Conservation (phyloP, 2,113 vertebrate genomes). For the Panthera uncia region DNA sequence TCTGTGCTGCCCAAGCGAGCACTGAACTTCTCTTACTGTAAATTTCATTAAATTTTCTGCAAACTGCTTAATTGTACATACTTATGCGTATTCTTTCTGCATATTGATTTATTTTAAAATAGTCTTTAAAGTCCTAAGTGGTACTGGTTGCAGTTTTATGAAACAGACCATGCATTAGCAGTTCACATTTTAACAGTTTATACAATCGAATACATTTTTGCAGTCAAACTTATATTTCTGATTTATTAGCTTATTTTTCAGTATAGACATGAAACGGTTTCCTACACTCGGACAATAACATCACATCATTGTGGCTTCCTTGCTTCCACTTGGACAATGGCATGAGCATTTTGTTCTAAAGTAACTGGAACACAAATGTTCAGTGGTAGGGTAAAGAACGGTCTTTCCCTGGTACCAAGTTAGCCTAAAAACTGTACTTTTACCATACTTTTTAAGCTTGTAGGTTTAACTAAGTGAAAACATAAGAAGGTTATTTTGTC, state of each 20-base stretch:
- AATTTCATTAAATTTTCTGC: slow-evolving; percentile 50
- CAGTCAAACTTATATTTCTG: slow-evolving; percentile 32
- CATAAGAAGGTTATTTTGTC: slow-evolving; percentile 4
- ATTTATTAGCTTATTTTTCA: slow-evolving; percentile 46
- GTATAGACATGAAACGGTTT: slow-evolving; percentile 19
- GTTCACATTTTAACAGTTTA: slow-evolving; percentile 28
- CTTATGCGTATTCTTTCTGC: neutral
- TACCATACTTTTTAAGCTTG: neutral
- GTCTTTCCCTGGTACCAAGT: neutral
- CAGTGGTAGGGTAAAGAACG: neutral
- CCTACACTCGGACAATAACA: neutral
- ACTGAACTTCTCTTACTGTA: slow-evolving; percentile 16
- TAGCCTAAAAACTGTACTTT: neutral
- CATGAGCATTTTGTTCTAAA: slow-evolving; percentile 46
- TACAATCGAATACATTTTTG: neutral
- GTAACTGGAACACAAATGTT: slow-evolving; percentile 41
- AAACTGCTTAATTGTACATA: slow-evolving; percentile 39
- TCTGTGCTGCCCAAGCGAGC: neutral
- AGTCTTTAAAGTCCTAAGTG: neutral
- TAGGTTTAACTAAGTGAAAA: neutral
- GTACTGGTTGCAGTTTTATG: slow-evolving; percentile 1
- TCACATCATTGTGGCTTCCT: slow-evolving; percentile 31
- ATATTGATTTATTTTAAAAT: slow-evolving; percentile 36
- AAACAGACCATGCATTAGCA: neutral
- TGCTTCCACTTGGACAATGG: neutral